A percentile compares a stretch with the other conserved stretches of the same genome.
Conservation (phyloP, 2,113 vertebrate genomes). For the Rana temporaria region DNA sequence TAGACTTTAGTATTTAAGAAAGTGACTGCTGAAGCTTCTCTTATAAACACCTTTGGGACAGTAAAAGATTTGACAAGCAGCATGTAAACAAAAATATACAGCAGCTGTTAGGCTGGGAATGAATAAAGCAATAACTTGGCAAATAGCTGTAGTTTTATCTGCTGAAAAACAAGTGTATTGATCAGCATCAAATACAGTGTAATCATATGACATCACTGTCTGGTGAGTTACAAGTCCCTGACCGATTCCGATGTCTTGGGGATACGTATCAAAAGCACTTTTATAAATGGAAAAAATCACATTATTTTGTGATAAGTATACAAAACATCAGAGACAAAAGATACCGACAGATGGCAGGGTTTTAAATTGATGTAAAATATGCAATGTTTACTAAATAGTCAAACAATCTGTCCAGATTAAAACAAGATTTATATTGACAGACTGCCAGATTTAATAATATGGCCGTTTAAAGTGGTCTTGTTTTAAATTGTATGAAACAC, state of each 20-base stretch:
- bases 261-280: neutral
- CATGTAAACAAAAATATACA: conserved; percentile 76
- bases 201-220: neutral
- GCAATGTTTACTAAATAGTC: conserved; percentile 26
- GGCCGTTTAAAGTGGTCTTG: too few relatives aligned
- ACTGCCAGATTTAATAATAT: neutral
- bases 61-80: conserved; percentile 74
- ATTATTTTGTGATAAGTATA: neutral
- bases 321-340: conserved; percentile 29
- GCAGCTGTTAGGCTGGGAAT: conserved; percentile 77
- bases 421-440: neutral
- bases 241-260: neutral
- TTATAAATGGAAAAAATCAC: neutral
- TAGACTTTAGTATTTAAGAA: conserved; percentile 88
- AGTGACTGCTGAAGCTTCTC: conserved; percentile 82
- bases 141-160: neutral
- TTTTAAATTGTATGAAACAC: too few relatives aligned
- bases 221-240: neutral
- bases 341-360: conserved; percentile 23
- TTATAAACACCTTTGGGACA: conserved; percentile 77
- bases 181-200: neutral
- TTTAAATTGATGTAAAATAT: conserved; percentile 18
- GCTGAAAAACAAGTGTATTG: neutral
- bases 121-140: conserved; percentile 61
- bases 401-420: neutral